Evolutionary conservation across 2,888 invertebrate genomes (phyloP).

Genomic region (Cacoxenus indagator): DNA sequence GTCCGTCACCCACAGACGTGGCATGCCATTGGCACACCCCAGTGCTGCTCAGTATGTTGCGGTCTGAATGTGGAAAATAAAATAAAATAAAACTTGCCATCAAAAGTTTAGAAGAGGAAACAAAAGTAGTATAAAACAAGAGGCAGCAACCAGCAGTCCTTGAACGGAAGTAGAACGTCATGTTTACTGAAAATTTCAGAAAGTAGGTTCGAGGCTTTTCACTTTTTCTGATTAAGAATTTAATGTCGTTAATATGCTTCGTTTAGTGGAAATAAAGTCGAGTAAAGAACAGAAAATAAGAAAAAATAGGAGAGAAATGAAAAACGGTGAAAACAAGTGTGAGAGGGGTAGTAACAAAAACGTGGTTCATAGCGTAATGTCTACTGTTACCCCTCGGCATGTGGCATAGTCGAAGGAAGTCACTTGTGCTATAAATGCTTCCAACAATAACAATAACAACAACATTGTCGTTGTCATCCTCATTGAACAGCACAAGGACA

Average conservation of each 20-base stretch:
- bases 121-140: not conserved
- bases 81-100: not conserved
- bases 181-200: slow-evolving; percentile 11
- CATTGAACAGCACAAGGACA: slow-evolving; percentile 8
- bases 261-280: slow-evolving; percentile 50
- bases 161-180: slow-evolving; percentile 12
- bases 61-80: not conserved
- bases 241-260: slow-evolving; percentile 65
- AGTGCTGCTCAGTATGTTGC: not conserved
- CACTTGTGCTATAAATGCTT: slow-evolving; percentile 10
- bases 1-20: no score
- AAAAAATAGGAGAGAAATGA: not conserved
- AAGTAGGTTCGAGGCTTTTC: slow-evolving; percentile 10
- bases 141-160: not conserved
- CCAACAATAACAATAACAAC: slow-evolving; percentile 9
- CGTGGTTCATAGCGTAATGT: not conserved
- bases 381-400: not conserved
- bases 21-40: not conserved
- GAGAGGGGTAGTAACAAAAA: not conserved
- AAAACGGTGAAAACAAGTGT: not conserved
- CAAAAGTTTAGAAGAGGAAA: not conserved
- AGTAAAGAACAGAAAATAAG: not conserved
- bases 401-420: not conserved
- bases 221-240: slow-evolving; percentile 64
- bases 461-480: not conserved